phyloP scores from a whole-genome alignment of 2,113 vertebrate genomes.

The Podarcis muralis region DNA sequence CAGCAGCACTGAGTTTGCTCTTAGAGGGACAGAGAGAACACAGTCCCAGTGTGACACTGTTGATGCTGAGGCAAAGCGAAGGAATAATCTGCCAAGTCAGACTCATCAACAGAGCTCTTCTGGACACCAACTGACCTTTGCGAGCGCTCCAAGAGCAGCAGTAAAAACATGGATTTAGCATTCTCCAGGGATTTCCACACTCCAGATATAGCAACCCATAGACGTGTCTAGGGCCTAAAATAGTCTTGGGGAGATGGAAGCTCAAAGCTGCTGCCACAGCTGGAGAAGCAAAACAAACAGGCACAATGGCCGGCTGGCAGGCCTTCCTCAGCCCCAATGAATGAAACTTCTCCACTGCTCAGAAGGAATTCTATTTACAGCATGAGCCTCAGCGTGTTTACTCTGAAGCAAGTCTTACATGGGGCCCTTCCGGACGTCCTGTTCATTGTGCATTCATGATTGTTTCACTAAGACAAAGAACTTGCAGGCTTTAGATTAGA shows the following conservation, averaged over 20 bases:
- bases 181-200: accelerated
- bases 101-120: accelerated
- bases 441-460: too few relatives aligned
- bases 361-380: neutral
- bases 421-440: too few relatives aligned
- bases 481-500: too few relatives aligned
- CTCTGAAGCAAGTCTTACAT: neutral
- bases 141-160: accelerated
- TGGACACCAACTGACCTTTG: accelerated
- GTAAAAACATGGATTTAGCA: accelerated
- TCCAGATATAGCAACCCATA: neutral
- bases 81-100: accelerated
- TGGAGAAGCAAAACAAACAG: neutral
- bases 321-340: neutral
- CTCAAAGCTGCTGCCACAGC: neutral
- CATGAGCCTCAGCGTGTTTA: neutral
- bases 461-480: too few relatives aligned
- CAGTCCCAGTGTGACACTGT: neutral
- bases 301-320: accelerated
- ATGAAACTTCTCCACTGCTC: neutral
- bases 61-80: accelerated
- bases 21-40: neutral
- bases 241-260: neutral
- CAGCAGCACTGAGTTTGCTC: neutral
- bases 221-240: slow-evolving; percentile 14